Conservation (phyloP, 2,888 invertebrate species). For the Drosophila meridionalis region DNA sequence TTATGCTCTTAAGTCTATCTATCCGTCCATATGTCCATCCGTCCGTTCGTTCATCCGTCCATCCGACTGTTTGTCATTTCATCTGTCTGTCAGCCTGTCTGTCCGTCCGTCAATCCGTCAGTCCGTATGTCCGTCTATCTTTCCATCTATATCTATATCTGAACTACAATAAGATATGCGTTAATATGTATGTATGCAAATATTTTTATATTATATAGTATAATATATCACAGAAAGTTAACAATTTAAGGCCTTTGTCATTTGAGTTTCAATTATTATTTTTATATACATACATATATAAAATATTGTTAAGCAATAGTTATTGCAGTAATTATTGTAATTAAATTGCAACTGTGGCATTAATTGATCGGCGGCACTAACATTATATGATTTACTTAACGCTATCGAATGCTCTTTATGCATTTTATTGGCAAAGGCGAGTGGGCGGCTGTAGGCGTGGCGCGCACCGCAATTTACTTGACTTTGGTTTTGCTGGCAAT, state of each 20-base stretch:
- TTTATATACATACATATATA: no score
- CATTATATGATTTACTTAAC: slow-evolving; percentile 37
- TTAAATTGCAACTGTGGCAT: background rate
- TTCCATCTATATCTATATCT: background rate
- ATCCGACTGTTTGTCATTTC: background rate
- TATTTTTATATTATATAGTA: background rate
- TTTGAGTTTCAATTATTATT: background rate
- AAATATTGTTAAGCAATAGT: slow-evolving; percentile 5
- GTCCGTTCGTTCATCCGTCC: background rate
- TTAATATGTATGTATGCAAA: background rate
- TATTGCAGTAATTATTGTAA: slow-evolving; percentile 1
- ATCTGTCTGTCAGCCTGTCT: no score
- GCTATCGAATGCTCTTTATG: slow-evolving; percentile 44
- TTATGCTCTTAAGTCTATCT: background rate
- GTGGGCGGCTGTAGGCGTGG: background rate
- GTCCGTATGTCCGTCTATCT: no score
- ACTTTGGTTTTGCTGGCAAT: slow-evolving; percentile 26
- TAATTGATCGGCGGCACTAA: slow-evolving; percentile 1
- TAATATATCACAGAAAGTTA: background rate
- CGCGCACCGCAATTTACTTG: slow-evolving; percentile 30
- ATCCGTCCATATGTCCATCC: background rate
- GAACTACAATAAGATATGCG: background rate
- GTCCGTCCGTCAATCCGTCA: no score
- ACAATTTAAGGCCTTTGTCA: background rate
- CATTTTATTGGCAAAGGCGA: slow-evolving; percentile 17